These are phyloP conservation scores for Agrypnia vestita DNA, from an alignment of 1,140 invertebrate species.

Conservation along the genomic window DNA sequence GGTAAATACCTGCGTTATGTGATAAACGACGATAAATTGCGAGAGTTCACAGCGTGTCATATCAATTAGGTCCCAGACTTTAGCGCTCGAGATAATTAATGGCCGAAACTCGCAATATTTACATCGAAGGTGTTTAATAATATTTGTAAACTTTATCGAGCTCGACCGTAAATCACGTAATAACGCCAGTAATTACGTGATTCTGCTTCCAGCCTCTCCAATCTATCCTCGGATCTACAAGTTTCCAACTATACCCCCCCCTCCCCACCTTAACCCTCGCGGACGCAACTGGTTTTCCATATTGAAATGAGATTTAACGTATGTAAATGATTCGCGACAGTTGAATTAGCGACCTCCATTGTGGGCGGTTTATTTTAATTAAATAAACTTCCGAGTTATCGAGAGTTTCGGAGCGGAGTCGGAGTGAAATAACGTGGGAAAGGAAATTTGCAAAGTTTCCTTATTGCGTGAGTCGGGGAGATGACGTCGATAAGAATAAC, in stretches of 20 bases:
- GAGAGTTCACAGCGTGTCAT: too few species aligned
- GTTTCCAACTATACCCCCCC: conserved; percentile 24
- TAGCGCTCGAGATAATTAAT: not conserved
- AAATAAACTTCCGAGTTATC: conserved; percentile 34
- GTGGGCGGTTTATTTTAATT: conserved; percentile 44
- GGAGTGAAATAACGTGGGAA: conserved; percentile 25
- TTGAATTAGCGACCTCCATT: conserved; percentile 43
- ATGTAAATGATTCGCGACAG: conserved; percentile 44
- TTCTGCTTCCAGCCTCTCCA: conserved; percentile 36
- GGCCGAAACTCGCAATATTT: conserved; percentile 40
- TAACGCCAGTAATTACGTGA: conserved; percentile 42
- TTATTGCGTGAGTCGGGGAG: conserved; percentile 18
- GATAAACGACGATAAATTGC: too few species aligned
- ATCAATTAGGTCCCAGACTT: too few species aligned
- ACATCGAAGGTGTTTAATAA: conserved; percentile 30
- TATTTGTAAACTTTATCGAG: conserved; percentile 42
- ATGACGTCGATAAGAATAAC: conserved; percentile 1
- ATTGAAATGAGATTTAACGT: conserved; percentile 42
- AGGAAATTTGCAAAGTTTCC: conserved; percentile 38
- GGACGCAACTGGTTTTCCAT: conserved; percentile 28
- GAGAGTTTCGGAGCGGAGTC: conserved; percentile 13
- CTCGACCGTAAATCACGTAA: conserved; percentile 41
- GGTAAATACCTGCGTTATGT: too few species aligned
- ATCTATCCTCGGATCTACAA: conserved; percentile 41
- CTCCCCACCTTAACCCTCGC: not conserved